phyloP scores from a whole-genome alignment of 2,113 vertebrate species.

The Cebidichthys violaceus region DNA sequence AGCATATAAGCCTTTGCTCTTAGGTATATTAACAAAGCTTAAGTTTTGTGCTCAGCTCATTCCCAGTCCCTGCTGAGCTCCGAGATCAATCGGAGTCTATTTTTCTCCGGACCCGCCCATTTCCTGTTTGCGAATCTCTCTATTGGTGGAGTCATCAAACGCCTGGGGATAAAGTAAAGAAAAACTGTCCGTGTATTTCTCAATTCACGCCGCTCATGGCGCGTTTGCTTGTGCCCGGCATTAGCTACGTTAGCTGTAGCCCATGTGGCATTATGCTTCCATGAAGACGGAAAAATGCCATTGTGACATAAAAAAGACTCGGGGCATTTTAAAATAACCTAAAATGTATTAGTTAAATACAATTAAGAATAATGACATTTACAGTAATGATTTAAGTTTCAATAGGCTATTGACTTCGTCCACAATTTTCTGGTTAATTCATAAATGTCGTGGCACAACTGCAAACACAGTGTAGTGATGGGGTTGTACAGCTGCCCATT shows the following conservation, averaged over 20 bases:
- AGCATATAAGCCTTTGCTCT: background rate
- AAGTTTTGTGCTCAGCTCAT: background rate
- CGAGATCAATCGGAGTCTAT: background rate
- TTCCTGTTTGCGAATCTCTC: background rate
- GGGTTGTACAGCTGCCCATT: constrained; percentile 59
- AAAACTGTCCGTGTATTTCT: background rate
- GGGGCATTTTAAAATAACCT: background rate
- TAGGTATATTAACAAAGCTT: background rate
- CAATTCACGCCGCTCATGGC: background rate
- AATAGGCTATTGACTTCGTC: background rate
- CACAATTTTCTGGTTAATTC: background rate
- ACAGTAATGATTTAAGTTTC: background rate
- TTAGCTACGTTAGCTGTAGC: background rate
- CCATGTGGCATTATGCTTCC: no score
- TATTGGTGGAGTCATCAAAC: background rate
- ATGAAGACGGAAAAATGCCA: background rate
- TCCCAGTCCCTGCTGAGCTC: background rate
- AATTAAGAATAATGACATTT: background rate
- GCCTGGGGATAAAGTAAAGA: background rate
- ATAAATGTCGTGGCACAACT: constrained; percentile 27
- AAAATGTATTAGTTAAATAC: background rate
- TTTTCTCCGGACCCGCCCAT: background rate
- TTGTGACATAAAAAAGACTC: background rate
- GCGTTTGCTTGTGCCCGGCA: background rate
- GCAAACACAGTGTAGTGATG: constrained; percentile 32